These are phyloP conservation scores for Ceratosolen fusciceps DNA, from an alignment of 1,140 invertebrate species.

Conservation along the genomic window DNA sequence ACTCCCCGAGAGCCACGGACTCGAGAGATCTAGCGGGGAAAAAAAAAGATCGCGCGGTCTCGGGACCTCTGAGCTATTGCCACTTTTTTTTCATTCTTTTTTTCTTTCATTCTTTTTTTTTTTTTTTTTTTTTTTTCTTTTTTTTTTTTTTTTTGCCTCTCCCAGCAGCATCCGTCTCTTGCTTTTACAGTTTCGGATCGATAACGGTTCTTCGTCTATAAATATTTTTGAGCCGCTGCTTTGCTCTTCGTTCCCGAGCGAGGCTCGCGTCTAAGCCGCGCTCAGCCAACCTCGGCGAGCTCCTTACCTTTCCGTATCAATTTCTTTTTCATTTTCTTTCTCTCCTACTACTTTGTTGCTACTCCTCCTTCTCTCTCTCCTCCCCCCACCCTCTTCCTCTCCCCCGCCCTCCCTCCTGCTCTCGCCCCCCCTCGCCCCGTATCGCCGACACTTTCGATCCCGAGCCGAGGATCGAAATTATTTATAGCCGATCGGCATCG, in stretches of 20 bases:
- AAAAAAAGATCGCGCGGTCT: conserved; percentile 12
- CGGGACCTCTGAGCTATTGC: neutral
- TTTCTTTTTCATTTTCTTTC: no score
- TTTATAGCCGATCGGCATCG: no score
- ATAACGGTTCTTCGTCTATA: conserved; percentile 26
- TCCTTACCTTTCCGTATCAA: no score
- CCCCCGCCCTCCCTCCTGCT: no score
- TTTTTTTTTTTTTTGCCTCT: no score
- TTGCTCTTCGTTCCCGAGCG: neutral
- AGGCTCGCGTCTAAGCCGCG: neutral
- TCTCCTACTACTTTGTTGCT: neutral
- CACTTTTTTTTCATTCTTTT: neutral
- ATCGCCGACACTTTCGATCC: no score
- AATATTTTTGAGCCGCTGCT: neutral
- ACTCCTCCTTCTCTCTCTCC: no score
- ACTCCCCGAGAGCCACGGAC: neutral
- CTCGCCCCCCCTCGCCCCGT: no score
- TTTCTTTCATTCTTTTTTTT: neutral
- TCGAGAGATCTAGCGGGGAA: neutral
- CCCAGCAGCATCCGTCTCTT: conserved; percentile 3
- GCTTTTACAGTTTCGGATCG: conserved; percentile 32
- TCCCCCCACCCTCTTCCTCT: neutral
- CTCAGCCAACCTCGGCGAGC: neutral
- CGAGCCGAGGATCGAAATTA: no score
- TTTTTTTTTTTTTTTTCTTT: no score